Base-by-base conservation (phyloP, 2,888 invertebrate genomes). In the Acrobeloides nanus region DNA sequence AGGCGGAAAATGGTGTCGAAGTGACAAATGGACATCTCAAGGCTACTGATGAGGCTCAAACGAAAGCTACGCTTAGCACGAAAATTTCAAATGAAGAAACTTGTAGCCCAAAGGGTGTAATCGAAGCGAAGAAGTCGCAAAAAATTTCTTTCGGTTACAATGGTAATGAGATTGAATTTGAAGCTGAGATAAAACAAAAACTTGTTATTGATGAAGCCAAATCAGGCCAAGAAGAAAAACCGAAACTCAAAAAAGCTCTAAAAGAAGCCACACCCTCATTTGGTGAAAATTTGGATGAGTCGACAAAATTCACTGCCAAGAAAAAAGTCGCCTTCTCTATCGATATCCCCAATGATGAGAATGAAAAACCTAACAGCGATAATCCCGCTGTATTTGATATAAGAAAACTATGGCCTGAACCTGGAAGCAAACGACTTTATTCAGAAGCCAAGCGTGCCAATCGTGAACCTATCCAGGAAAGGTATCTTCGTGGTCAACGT, bases 1-100 rank as follows among this genome's bases (percentile, higher is more conserved):
- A 26, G 23, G 23, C 45, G n/a, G 42, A 26, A 15, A 46, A 45
- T 12, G 45, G 45, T n/a, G 34, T 21, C 17, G 25, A 24, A 18
- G n/a, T 46, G 18, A 17, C 20, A 12, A 41, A n/a, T n/a, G n/a
- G n/a, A n/a, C n/a, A n/a, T n/a, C n/a, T n/a, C n/a, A n/a, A n/a
- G 10, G 29, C 43, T n/a, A n/a, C 27, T 1, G 27, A 31, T 8
- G 40, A 40, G 18, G 27, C 21, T 7, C 26, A 8, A 15, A 40
- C 26, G 34, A 29, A 23, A 27, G 7, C 33, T 5, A 33, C 33
- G 4, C n/a, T 40, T 15, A 34, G 33, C 26, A 18, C 33, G 3
- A 40, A 21, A 20, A 15, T 25, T 25, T 27, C 23, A 31, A 25
- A 25, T 15, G 25, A 6, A n/a, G n/a, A n/a, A n/a, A n/a, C n/a